phyloP scores from a whole-genome alignment of 1,140 invertebrate species.

The Drosophila punjabiensis region DNA sequence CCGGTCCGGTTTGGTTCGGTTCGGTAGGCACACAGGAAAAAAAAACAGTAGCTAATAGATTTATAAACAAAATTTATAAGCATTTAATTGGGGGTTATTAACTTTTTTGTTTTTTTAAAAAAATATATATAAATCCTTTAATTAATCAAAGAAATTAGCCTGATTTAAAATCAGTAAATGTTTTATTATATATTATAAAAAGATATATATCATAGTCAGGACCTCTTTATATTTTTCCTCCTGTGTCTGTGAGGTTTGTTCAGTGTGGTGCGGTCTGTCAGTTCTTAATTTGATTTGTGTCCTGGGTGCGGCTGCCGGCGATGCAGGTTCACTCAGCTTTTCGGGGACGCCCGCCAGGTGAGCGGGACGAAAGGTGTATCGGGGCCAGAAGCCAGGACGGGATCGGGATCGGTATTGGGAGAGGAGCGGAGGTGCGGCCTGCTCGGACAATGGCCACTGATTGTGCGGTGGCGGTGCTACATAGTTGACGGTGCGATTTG shows the following conservation, averaged over 20 bases:
- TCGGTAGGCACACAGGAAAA: slow-evolving; percentile 14
- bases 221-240: not conserved
- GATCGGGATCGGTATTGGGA: not conserved
- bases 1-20: slow-evolving; percentile 42
- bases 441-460: slow-evolving; percentile 51
- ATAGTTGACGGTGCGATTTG: slow-evolving; percentile 34
- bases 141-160: not conserved
- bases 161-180: not conserved
- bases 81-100: not conserved
- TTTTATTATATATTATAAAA: not conserved
- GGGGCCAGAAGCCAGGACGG: not conserved
- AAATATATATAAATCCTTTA: not conserved
- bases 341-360: slow-evolving; percentile 30
- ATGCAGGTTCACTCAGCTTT: slow-evolving; percentile 51
- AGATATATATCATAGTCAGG: not conserved
- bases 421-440: slow-evolving; percentile 22
- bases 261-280: slow-evolving; percentile 40
- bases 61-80: no score
- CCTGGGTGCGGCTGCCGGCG: slow-evolving; percentile 45
- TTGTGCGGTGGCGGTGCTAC: slow-evolving; percentile 35
- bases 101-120: not conserved
- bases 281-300: slow-evolving; percentile 64
- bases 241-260: slow-evolving; percentile 6
- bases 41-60: not conserved
- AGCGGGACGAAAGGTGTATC: slow-evolving; percentile 12